Conservation (phyloP, 2,113 vertebrate species). For the Chitala chitala region DNA sequence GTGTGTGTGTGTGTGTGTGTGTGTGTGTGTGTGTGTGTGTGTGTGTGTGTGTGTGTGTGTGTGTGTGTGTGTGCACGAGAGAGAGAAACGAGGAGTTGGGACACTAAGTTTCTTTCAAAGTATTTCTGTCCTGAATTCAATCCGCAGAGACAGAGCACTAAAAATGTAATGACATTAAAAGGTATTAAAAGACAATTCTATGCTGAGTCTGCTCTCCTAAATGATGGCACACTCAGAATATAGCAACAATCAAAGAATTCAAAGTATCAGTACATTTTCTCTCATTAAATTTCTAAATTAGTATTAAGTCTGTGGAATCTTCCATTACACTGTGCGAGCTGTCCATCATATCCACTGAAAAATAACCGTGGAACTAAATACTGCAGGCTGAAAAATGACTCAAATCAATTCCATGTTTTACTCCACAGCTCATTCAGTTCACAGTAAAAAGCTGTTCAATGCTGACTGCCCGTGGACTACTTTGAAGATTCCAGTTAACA, state of each 20-base stretch:
- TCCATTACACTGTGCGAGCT: too few species aligned
- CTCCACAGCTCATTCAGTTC: neutral
- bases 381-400: neutral
- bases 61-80: too few species aligned
- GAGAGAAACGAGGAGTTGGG: neutral
- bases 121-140: slow-evolving; percentile 14
- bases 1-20: too few species aligned
- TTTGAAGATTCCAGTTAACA: too few species aligned
- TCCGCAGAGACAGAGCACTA: slow-evolving; percentile 10
- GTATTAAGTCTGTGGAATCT: too few species aligned
- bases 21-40: too few species aligned
- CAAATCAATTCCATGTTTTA: neutral
- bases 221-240: neutral
- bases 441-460: too few species aligned
- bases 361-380: neutral
- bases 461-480: too few species aligned
- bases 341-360: neutral
- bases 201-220: slow-evolving; percentile 2
- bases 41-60: neutral
- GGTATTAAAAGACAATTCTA: neutral
- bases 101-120: neutral
- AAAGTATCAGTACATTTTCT: neutral
- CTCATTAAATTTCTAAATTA: neutral
- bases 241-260: neutral
- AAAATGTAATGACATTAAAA: neutral